Conservation (phyloP, 2,888 invertebrate genomes). For the Troides aeacus region DNA sequence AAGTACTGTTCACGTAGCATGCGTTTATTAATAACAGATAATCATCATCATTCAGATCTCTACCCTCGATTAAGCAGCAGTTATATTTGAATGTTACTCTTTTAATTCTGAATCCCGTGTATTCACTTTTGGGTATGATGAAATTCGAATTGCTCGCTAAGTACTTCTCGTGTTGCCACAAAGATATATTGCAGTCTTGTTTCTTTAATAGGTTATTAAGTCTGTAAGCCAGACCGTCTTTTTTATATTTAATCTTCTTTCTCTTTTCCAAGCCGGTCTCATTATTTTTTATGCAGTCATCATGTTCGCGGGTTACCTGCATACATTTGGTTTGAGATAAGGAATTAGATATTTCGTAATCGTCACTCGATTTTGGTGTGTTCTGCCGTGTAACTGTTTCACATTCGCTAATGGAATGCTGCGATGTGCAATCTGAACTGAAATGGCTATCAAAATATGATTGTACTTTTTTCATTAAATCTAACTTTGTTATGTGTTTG, state of each 20-base stretch:
- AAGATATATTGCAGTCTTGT: slow-evolving; percentile 63
- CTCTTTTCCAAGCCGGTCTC: slow-evolving; percentile 36
- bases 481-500: slow-evolving; percentile 28
- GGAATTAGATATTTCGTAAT: slow-evolving; percentile 52
- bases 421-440: slow-evolving; percentile 54
- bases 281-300: slow-evolving; percentile 4
- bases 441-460: slow-evolving; percentile 62
- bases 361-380: slow-evolving; percentile 50
- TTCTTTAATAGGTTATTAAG: slow-evolving; percentile 67
- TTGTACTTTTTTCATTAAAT: slow-evolving; percentile 52
- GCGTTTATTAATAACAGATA: slow-evolving; percentile 58
- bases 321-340: slow-evolving; percentile 40
- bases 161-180: slow-evolving; percentile 79
- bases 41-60: slow-evolving; percentile 45
- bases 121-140: slow-evolving; percentile 58
- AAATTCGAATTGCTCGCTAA: slow-evolving; percentile 68
- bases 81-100: slow-evolving; percentile 57
- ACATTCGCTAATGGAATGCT: slow-evolving; percentile 60
- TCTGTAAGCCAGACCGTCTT: slow-evolving; percentile 68
- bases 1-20: slow-evolving; percentile 45
- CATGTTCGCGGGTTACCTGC: slow-evolving; percentile 13
- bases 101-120: slow-evolving; percentile 50
- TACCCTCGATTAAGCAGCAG: slow-evolving; percentile 51
- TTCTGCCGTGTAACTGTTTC: slow-evolving; percentile 52
- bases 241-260: slow-evolving; percentile 66